phyloP scores from a whole-genome alignment of 2,797 vertebrate species.

The Thunnus albacares region DNA sequence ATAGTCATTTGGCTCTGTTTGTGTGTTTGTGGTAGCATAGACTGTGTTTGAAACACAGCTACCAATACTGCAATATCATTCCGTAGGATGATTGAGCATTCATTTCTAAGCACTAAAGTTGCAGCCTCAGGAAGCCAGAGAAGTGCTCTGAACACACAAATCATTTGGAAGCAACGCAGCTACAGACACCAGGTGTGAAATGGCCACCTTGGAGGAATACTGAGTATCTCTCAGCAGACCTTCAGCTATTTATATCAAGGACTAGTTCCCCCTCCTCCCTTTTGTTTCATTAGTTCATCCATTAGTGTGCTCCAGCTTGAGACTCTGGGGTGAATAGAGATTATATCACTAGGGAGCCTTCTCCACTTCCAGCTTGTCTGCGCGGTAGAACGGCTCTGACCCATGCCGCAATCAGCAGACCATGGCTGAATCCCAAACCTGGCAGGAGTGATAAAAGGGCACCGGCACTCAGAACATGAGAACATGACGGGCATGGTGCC shows the following conservation, averaged over 20 bases:
- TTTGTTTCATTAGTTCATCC: conserved; percentile 65
- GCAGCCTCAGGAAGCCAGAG: conserved; percentile 18
- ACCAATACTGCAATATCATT: neutral
- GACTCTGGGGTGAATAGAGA: conserved; percentile 59
- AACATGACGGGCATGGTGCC: conserved; percentile 30
- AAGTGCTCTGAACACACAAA: conserved; percentile 36
- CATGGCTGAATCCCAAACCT: conserved; percentile 50
- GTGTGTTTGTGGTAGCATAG: too few relatives aligned
- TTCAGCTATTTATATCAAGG: conserved; percentile 63
- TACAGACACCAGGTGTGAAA: conserved; percentile 59
- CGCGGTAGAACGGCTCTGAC: conserved; percentile 27
- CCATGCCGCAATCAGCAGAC: conserved; percentile 44
- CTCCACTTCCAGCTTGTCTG: conserved; percentile 49
- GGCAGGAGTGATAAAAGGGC: conserved; percentile 70
- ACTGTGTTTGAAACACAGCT: neutral
- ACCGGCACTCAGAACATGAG: conserved; percentile 35
- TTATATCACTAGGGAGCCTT: conserved; percentile 55
- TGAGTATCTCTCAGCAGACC: conserved; percentile 50
- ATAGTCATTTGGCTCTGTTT: neutral
- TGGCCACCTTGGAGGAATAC: conserved; percentile 55
- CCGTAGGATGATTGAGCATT: conserved; percentile 6
- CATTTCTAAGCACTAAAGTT: neutral
- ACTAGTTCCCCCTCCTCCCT: conserved; percentile 38
- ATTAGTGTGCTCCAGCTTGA: conserved; percentile 64
- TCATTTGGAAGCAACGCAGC: conserved; percentile 46